Base-by-base conservation (phyloP, 2,888 invertebrate genomes). In the Lithosia quadra region DNA sequence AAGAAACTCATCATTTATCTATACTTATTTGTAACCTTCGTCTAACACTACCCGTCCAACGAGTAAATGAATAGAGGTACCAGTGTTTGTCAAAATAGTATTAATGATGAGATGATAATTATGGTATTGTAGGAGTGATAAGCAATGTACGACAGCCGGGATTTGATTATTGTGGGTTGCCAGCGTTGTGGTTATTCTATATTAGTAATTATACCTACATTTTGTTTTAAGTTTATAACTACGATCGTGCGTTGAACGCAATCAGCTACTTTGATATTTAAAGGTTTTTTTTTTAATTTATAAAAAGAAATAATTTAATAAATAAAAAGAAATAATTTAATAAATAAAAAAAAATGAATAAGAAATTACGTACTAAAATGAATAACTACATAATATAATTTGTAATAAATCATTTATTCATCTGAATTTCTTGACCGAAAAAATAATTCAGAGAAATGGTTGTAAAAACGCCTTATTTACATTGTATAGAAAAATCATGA, bases 81-180 rank as follows among this genome's bases (percentile, higher is more conserved):
- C 75, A 73, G 77, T 79, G 77, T 77, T 73, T 72, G 69, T 75
- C 71, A 68, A 72, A 73, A 72, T 79, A 79, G 77, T 75, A 75
- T 76, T 78, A 78, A 68, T 70, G 56, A 74, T 76, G 63, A 63
- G 56, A 72, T 72, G 61, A 72, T 65, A 68, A 66, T 67, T 58
- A 63, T 63, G 53, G 63, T 76, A 67, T 65, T 67, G 63, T 58
- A 69, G 55, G 60, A 61, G 59, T 66, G 66, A 69, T 61, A 58
- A 74, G 69, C 60, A 58, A 53, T 69, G 57, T 57, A 28, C 59
- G 67, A 28, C 61, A 57, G 63, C 43, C 34, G 36, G 13, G 15
- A 18, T 63, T 68, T 53, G 58, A 59, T 36, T 36, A 63, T 53
- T 39, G 49, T 67, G 49, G 8, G 56, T 57, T 28, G 39, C 34